Conservation (phyloP, 1,140 invertebrate genomes). For the Tyrophagus putrescentiae region DNA sequence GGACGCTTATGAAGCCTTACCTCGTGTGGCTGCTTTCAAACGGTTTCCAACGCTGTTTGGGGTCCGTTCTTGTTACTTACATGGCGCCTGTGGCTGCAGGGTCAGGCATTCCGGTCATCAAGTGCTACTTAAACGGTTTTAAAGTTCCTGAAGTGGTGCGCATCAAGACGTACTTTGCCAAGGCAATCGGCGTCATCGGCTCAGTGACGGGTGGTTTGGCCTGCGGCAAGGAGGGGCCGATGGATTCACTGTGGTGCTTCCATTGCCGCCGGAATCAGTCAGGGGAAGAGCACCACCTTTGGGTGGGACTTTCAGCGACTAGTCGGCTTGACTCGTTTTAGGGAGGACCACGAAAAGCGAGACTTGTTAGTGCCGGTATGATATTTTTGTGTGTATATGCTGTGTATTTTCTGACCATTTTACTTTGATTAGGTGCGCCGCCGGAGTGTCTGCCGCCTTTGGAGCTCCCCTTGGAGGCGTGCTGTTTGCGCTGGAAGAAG, state of each 20-base stretch:
- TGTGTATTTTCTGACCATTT: background rate
- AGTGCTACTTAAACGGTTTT: slow-evolving; percentile 97
- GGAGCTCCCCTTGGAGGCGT: slow-evolving; percentile 59
- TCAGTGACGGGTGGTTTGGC: slow-evolving; percentile 88
- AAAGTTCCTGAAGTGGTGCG: slow-evolving; percentile 82
- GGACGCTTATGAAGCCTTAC: slow-evolving; percentile 54
- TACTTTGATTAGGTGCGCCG: slow-evolving; percentile 22
- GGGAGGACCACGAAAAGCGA: slow-evolving; percentile 92
- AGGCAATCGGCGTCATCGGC: slow-evolving; percentile 77
- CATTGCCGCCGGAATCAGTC: slow-evolving; percentile 90
- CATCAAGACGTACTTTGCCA: slow-evolving; percentile 81
- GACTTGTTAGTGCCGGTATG: slow-evolving; percentile 94
- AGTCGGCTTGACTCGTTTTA: slow-evolving; percentile 68
- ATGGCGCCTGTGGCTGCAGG: slow-evolving; percentile 69
- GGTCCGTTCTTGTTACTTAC: slow-evolving; percentile 65
- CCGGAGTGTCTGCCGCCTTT: slow-evolving; percentile 25
- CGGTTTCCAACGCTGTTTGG: slow-evolving; percentile 58
- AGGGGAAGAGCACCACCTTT: slow-evolving; percentile 86
- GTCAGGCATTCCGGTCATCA: slow-evolving; percentile 95
- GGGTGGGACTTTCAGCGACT: slow-evolving; percentile 59
- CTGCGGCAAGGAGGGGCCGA: slow-evolving; percentile 97
- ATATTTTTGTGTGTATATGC: slow-evolving; percentile 73
- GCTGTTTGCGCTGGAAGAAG: slow-evolving; percentile 93
- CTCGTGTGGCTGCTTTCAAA: slow-evolving; percentile 63
- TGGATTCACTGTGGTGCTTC: slow-evolving; percentile 99